Evolutionary conservation across 2,888 invertebrate species (phyloP), one percentile per base, ranked within the genome.

Genomic region (Hypercompe scribonia): DNA sequence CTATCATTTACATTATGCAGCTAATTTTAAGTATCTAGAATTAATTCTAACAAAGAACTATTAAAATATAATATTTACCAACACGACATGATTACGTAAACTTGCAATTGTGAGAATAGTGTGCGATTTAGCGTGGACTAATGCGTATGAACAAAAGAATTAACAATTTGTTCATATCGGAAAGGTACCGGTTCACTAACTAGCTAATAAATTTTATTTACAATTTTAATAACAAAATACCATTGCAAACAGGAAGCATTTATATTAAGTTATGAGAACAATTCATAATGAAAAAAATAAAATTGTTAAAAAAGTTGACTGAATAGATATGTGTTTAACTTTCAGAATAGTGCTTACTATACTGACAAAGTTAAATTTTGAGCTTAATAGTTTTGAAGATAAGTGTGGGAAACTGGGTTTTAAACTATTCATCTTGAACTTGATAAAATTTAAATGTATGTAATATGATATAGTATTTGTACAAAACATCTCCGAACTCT

Each of bases 81-180:
- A 85, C 82, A 73, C 73, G 82, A 79, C 74, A 75, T 68, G 69
- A 46, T 86, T 86, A 78, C 81, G 86, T 79, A 83, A 84, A 79
- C 68, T 54, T 21, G 70, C 75, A 61, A 61, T 66, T 79, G 85
- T 87, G 87, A 79, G 87, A 87, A 87, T 73, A 74, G 82, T 75
- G 81, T 76, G 72, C 76, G 85, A 85, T 85, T 76, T 82, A 81
- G 74, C 78, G 74, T 79, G 79, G 76, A 81, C 81, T 81, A 81
- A 81, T 78, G 73, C 68, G 42, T 80, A 70, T 75, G 80, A 86
- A 86, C 86, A 87, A 88, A 85, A 84, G 83, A 86, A 86, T 86
- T 80, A 81, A 75, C 76, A 76, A 78, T 74, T 65, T 74, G 42
- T 70, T 66, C 73, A 34, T 31, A 33, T 72, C 33, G 8, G 69